Conservation (phyloP, 2,797 vertebrate species). For the Cheirogaleus major region DNA sequence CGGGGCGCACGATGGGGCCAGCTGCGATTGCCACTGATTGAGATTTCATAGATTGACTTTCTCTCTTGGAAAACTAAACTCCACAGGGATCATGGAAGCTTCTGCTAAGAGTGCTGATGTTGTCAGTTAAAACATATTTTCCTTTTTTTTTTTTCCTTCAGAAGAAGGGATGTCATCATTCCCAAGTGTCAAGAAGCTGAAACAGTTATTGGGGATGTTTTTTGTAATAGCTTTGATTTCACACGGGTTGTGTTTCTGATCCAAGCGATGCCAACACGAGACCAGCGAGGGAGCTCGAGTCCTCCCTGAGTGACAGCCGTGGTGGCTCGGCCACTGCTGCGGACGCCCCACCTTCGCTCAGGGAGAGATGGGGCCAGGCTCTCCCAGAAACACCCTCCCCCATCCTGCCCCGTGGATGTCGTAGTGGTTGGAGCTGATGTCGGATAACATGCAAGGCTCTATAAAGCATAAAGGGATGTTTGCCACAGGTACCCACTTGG, state of each 20-base stretch:
- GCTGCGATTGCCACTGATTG: background rate
- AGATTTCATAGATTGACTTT: background rate
- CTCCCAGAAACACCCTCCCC: background rate
- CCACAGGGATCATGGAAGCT: background rate
- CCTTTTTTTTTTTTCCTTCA: background rate
- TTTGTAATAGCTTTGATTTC: background rate
- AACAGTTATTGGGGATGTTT: background rate
- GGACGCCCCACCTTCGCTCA: background rate
- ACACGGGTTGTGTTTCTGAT: background rate
- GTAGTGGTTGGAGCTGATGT: too few species aligned
- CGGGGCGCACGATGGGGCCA: background rate
- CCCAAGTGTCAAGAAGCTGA: background rate
- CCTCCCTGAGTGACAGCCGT: fast-evolving
- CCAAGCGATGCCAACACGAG: background rate
- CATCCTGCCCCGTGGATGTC: background rate
- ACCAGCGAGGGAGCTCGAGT: background rate
- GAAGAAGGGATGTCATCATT: background rate
- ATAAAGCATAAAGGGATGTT: background rate
- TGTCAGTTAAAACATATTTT: background rate
- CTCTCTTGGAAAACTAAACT: slow-evolving; percentile 27
- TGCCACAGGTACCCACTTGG: fast-evolving
- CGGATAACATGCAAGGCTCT: fast-evolving
- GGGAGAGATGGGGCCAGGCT: background rate
- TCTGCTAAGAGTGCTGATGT: slow-evolving; percentile 19
- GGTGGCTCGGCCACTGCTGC: background rate